A percentile compares a stretch with the other conserved stretches of the same genome.
Evolutionary conservation across 1,140 invertebrate species (phyloP).

Genomic region (Ooceraea biroi): DNA sequence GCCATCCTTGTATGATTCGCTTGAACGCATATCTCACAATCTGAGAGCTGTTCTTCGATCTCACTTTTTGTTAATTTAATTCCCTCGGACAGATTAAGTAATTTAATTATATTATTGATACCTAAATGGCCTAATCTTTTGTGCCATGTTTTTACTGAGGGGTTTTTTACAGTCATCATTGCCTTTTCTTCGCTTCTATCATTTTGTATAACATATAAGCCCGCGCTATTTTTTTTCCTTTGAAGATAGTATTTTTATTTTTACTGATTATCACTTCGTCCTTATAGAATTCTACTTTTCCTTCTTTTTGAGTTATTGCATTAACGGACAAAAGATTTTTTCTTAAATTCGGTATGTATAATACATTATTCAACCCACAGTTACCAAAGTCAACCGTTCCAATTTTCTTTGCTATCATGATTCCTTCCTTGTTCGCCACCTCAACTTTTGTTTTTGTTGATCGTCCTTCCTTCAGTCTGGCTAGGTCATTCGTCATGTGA

Average conservation of each 20-base stretch:
- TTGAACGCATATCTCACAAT: conserved; percentile 50
- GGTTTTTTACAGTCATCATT: neutral
- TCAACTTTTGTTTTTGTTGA: neutral
- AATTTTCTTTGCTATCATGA: neutral
- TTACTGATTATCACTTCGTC: neutral
- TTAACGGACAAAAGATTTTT: conserved; percentile 24
- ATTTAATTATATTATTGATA: conserved; percentile 4
- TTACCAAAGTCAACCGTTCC: conserved; percentile 1
- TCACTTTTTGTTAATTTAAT: conserved; percentile 8
- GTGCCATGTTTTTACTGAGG: conserved; percentile 13
- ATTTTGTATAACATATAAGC: neutral
- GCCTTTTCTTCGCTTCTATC: neutral
- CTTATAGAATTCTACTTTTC: conserved; percentile 19
- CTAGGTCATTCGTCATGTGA: conserved; percentile 8
- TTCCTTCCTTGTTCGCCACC: neutral
- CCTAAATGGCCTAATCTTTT: conserved; percentile 8
- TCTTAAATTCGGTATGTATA: conserved; percentile 35
- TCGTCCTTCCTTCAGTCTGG: neutral
- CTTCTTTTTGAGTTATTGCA: conserved; percentile 22
- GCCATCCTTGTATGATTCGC: conserved; percentile 42
- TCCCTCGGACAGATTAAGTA: neutral
- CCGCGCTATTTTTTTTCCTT: neutral
- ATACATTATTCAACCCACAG: conserved; percentile 23
- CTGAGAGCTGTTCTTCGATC: neutral
- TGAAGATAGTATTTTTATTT: neutral